Conservation (phyloP, 2,888 invertebrate genomes). For the Orchestes rusci region DNA sequence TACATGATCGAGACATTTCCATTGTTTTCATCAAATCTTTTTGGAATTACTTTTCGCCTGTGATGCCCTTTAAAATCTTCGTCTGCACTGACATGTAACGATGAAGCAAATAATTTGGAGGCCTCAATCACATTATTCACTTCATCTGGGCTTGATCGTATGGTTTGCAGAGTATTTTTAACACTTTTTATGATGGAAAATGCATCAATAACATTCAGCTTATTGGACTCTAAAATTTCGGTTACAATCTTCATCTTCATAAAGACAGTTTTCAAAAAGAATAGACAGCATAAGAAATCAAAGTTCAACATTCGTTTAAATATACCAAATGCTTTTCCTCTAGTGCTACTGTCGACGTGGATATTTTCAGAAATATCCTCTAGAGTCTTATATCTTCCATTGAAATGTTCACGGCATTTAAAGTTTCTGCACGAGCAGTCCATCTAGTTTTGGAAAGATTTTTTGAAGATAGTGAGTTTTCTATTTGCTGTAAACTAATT, state of each 20-base stretch:
- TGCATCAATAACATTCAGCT: constrained; percentile 2
- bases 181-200: background rate
- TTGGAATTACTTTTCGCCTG: background rate
- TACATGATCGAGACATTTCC: background rate
- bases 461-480: background rate
- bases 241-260: background rate
- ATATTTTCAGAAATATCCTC: background rate
- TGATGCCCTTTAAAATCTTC: constrained; percentile 4
- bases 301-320: background rate
- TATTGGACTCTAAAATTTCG: background rate
- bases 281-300: constrained; percentile 1
- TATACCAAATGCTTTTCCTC: background rate
- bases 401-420: background rate
- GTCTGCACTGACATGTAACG: constrained; percentile 1
- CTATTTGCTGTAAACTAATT: background rate
- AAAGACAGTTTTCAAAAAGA: background rate
- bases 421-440: background rate
- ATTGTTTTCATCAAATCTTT: constrained; percentile 1
- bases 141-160: background rate
- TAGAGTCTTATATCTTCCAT: background rate
- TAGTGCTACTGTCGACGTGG: background rate
- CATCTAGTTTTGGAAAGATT: constrained; percentile 2
- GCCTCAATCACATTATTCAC: constrained; percentile 2
- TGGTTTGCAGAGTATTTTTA: background rate
- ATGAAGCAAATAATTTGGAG: background rate